Base-by-base conservation (phyloP, 2,113 vertebrate genomes). In the Tinamus guttatus region DNA sequence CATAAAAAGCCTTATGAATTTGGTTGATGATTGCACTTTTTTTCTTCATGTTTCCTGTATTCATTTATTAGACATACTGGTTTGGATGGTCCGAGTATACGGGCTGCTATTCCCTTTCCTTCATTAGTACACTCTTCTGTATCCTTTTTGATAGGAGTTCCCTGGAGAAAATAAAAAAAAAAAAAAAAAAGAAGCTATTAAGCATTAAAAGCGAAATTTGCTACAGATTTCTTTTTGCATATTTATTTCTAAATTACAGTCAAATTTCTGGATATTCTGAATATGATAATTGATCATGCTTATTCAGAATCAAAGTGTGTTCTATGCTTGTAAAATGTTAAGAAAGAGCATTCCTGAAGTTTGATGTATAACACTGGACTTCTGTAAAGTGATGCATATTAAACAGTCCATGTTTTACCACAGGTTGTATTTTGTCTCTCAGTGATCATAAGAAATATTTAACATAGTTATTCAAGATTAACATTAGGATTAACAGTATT, bases 21-120 rank as follows among this genome's bases (percentile, higher is more conserved):
- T 80, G 28, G 11, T 30, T 87, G 52, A 36, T 58, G 25, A 10
- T 5, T 77, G 10, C 2, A 27, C 16, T 3, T 30, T 27, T 5
- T 5, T 28, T 59, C 41, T 49, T 58, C 28, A 0, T 51, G 19
- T 68, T 92, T 71, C 11, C 67, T 38, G 74, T 90, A 90, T 52
- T 69, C 25, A 58, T 83, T 93, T 75, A 28, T 81, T 40, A 80
- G 59, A 96, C 98, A 92, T 98, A 99, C 99, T 51, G 99, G 99
- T 98, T 99, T 99, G 77, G 98, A 99, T 7, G 99, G 98, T 95
- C 99, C 99, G 60, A 99, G 98, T 86, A 99, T 99, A 41, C 99
- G 98, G 6, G 98, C 98, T 36, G 99, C 99, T 87, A 99, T 99
- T 87, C 99, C 99, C 94, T 99, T 99, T 70, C 99, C 99, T 94